Base-by-base conservation (phyloP, 2,113 vertebrate species). In the Tragulus kanchil region DNA sequence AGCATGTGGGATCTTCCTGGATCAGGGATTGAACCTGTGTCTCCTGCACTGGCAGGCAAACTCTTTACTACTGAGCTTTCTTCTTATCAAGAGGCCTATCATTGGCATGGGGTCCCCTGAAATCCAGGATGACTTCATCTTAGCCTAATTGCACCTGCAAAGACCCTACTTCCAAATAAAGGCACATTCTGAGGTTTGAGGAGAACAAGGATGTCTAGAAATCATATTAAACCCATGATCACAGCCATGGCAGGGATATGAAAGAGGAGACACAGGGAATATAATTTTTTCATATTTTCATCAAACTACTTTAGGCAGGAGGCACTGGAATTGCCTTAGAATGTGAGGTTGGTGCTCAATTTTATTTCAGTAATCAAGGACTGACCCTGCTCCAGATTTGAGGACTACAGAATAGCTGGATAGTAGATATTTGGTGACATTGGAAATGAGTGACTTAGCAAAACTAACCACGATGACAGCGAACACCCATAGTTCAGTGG, bases 301-400 rank as follows among this genome's bases (percentile, higher is more conserved):
- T 62, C 56, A 73, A 83, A 79, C 17, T 75, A 14, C 59, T 90
- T 48, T 23, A n/a, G 25, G 52, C 3, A 90, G 14, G 11, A 90
- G 16, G 48, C 48, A 23, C 45, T 45, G 8, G 19, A 67, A 59
- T 85, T 85, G 21, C 15, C 28, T 91, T 75, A 67, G 16, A 90
- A 84, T 6, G 19, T 67, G 28, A 25, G 50, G 1, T 62, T 93
- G 11, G 5, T 62, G 5, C 17, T 84, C 42, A 64, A 13, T 73
- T 85, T 59, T 85, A 85, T 56, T 89, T 84, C 13, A 78, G 9
- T 78, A 61, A 75, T 86, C n/a, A 89, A 88, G 81, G 73, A 59
- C 45, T 81, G 17, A 81, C 1, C 5, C 1, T 54, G 54, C 54
- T 3, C 62, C 19, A n/a, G 8, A 79, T 79, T 21, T 86, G n/a